Percentiles rank a stretch among this genome's conserved stretches.
phyloP scores from a whole-genome alignment of 2,797 vertebrate genomes.

The Phrynocephalus forsythii region DNA sequence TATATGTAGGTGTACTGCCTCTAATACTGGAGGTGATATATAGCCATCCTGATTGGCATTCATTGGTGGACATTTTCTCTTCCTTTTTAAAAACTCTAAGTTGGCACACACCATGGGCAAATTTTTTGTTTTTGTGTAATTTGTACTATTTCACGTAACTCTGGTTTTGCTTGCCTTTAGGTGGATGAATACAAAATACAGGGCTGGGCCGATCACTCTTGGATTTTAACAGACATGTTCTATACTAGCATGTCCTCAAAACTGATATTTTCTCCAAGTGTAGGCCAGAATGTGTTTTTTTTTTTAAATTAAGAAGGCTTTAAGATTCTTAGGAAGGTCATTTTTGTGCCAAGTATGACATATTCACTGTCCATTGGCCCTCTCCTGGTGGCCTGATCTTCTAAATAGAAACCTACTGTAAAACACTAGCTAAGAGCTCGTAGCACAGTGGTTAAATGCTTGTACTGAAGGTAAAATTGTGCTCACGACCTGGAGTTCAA shows the following conservation, averaged over 20 bases:
- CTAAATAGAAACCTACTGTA: background rate
- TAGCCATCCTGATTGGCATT: no score
- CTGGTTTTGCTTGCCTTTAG: background rate
- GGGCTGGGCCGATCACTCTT: background rate
- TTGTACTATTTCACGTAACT: background rate
- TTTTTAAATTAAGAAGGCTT: no score
- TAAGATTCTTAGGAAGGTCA: background rate
- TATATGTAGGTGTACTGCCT: no score
- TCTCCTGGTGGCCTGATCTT: background rate
- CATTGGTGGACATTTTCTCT: no score
- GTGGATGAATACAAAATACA: background rate
- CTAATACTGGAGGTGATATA: no score
- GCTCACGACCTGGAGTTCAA: no score
- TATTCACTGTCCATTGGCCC: no score
- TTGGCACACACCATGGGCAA: no score
- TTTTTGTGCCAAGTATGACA: background rate
- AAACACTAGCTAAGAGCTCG: background rate
- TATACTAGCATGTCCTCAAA: background rate
- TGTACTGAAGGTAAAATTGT: no score
- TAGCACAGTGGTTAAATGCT: no score
- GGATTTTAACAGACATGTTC: background rate
- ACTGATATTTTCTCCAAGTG: background rate
- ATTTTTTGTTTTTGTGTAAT: background rate
- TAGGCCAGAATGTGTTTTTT: no score
- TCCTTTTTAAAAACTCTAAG: no score